These are phyloP conservation scores for Patella caerulea DNA, from an alignment of 2,888 invertebrate genomes.

Conservation along the genomic window DNA sequence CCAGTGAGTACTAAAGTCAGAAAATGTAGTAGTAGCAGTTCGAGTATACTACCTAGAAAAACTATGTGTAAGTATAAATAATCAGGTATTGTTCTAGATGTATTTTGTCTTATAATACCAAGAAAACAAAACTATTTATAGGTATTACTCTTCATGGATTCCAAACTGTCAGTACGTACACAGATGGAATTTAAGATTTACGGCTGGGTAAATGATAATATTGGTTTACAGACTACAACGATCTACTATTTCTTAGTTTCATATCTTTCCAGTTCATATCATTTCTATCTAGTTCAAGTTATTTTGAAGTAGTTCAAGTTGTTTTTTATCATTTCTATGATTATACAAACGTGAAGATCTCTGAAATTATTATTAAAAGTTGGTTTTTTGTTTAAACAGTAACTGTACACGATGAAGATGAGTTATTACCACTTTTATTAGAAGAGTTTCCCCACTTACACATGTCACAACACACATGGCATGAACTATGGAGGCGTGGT, in stretches of 20 bases:
- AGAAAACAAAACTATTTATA: too few relatives aligned
- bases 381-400: conserved; percentile 35
- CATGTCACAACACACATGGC: conserved; percentile 68
- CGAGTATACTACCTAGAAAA: background rate
- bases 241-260: too few relatives aligned
- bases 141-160: too few relatives aligned
- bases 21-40: conserved; percentile 32
- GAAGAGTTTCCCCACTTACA: conserved; percentile 70
- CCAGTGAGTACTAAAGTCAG: conserved; percentile 40
- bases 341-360: background rate
- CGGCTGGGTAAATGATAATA: too few relatives aligned
- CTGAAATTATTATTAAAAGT: background rate
- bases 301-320: too few relatives aligned
- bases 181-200: too few relatives aligned
- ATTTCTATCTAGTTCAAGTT: background rate
- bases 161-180: too few relatives aligned
- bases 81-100: too few relatives aligned
- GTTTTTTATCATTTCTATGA: too few relatives aligned
- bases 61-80: background rate
- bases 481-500: conserved; percentile 67
- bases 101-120: too few relatives aligned
- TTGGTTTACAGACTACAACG: too few relatives aligned
- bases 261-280: too few relatives aligned
- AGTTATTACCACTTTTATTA: conserved; percentile 65
- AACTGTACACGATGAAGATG: conserved; percentile 59